Conservation (phyloP, 2,888 invertebrate genomes). For the Aleiodes alternator region DNA sequence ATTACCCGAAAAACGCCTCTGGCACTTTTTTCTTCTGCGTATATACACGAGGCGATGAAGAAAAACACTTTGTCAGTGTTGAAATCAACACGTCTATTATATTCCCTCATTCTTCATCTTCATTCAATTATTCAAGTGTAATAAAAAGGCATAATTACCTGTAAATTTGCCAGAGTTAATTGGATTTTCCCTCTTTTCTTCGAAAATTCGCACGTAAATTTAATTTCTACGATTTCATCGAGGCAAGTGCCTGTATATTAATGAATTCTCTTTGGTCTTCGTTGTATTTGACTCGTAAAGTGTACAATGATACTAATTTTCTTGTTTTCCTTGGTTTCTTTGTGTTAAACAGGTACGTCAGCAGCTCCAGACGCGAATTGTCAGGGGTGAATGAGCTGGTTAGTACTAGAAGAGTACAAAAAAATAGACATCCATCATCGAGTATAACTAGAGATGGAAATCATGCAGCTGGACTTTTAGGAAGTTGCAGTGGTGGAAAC, state of each 20-base stretch:
- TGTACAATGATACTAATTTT: not conserved
- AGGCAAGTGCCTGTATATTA: constrained; percentile 12
- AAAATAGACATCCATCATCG: constrained; percentile 62
- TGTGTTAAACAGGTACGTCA: constrained; percentile 62
- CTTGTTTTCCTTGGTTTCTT: constrained; percentile 35
- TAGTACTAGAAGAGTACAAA: constrained; percentile 68
- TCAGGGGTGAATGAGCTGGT: constrained; percentile 71
- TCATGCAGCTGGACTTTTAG: constrained; percentile 62
- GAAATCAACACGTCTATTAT: constrained; percentile 31
- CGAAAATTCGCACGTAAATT: constrained; percentile 3
- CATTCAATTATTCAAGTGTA: constrained; percentile 8
- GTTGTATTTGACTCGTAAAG: not conserved
- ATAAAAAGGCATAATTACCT: not conserved
- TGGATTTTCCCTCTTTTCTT: not conserved
- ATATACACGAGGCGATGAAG: not conserved
- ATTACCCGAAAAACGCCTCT: constrained; percentile 43
- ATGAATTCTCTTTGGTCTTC: not conserved
- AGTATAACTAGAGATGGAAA: constrained; percentile 67
- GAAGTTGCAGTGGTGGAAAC: constrained; percentile 70
- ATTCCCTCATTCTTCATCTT: not conserved
- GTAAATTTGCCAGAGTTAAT: constrained; percentile 1
- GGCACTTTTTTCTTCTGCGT: not conserved
- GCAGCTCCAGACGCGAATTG: constrained; percentile 68
- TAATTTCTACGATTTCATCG: constrained; percentile 24
- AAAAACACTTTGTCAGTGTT: not conserved